Evolutionary conservation across 2,113 vertebrate genomes (phyloP).

Genomic region (Tupaia chinensis): DNA sequence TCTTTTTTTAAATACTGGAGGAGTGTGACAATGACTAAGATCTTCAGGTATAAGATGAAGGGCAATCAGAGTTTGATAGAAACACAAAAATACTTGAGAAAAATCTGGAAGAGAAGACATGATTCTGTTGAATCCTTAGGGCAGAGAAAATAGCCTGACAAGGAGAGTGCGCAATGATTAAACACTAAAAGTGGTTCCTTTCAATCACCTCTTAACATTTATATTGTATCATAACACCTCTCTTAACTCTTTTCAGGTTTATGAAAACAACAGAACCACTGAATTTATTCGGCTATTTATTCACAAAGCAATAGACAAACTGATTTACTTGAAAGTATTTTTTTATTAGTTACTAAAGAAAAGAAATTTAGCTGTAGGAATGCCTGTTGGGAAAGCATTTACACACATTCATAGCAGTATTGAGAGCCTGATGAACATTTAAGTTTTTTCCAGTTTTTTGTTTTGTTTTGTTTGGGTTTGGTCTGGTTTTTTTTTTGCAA

Average conservation of each 20-base stretch:
- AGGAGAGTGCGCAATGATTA: constrained; percentile 30
- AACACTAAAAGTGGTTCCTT: constrained; percentile 23
- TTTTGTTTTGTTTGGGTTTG: no score
- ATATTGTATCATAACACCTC: constrained; percentile 76
- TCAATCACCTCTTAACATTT: constrained; percentile 80
- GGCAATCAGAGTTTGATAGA: constrained; percentile 57
- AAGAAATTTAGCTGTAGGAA: constrained; percentile 59
- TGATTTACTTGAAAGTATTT: constrained; percentile 54
- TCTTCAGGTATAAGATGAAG: constrained; percentile 54
- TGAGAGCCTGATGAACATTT: constrained; percentile 43
- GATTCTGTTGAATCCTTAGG: constrained; percentile 52
- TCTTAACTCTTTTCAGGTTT: constrained; percentile 60
- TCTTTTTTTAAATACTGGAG: neutral
- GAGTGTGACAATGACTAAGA: constrained; percentile 46
- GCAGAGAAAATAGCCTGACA: constrained; percentile 64
- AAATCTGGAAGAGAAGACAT: constrained; percentile 75
- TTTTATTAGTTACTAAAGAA: constrained; percentile 51
- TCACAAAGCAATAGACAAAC: constrained; percentile 63
- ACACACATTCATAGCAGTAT: constrained; percentile 3
- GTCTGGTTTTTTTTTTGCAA: neutral
- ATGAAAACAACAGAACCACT: constrained; percentile 68
- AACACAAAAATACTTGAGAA: constrained; percentile 58
- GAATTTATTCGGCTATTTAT: constrained; percentile 74
- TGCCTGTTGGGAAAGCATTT: constrained; percentile 43
- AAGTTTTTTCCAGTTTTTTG: constrained; percentile 4